These are phyloP conservation scores for Pygoscelis antarcticus DNA, from an alignment of 2,113 vertebrate species.

Conservation along the genomic window DNA sequence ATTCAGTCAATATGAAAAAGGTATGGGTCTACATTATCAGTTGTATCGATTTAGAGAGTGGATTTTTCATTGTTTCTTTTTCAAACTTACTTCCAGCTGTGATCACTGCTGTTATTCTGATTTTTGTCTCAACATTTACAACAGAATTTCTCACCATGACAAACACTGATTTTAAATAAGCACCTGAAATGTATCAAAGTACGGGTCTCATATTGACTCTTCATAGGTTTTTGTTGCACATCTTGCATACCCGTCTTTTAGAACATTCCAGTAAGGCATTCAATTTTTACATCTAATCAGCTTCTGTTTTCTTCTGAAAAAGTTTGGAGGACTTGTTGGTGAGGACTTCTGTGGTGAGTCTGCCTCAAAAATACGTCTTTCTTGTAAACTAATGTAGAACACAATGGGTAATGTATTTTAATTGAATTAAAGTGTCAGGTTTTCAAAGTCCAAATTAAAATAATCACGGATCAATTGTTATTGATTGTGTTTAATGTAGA, in stretches of 20 bases:
- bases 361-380: not conserved
- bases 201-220: not conserved
- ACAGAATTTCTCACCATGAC: not conserved
- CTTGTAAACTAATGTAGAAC: not conserved
- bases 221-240: not conserved
- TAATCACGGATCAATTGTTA: not conserved
- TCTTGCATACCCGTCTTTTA: not conserved
- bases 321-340: not conserved
- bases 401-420: not conserved
- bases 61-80: constrained; percentile 48
- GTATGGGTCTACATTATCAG: constrained; percentile 61
- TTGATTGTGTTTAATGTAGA: not conserved
- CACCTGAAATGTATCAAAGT: constrained; percentile 20
- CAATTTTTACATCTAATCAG: not conserved
- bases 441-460: not conserved
- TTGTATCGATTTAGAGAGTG: constrained; percentile 62
- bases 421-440: not conserved
- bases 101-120: not conserved
- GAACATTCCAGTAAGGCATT: not conserved
- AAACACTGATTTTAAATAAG: constrained; percentile 32
- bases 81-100: constrained; percentile 21
- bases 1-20: constrained; percentile 60
- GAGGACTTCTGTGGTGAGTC: not conserved
- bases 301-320: not conserved
- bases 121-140: constrained; percentile 1